Evolutionary conservation across 2,113 vertebrate species (phyloP), one percentile per base, ranked within the genome.

Genomic region (Orthonyx spaldingii): DNA sequence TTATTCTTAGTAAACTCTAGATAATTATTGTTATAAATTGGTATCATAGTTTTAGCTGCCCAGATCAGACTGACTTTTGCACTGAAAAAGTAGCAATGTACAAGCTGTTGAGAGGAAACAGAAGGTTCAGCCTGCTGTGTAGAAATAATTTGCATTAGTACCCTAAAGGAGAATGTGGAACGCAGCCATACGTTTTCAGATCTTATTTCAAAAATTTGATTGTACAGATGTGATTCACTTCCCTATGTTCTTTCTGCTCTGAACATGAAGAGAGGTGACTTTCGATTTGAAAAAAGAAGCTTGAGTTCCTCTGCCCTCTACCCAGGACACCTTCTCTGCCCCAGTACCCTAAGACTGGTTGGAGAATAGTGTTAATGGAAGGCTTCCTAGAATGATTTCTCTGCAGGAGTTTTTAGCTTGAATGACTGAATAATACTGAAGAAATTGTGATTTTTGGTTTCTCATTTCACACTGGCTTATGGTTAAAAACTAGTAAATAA

Each of bases 151-250:
- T 82, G 26, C 86, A 13, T 79, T 87, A 80, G 23, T 70, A 61
- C 37, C 55, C 59, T 91, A 24, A 95, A 94, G 42, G 47, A 90
- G 91, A 90, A 87, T 69, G 59, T 85, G 87, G 41, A 94, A 90
- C 2, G 2, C 59, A 89, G 70, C 21, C 80, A 47, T 82, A n/a
- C 5, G 0, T 90, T 93, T 96, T 90, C 46, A 83, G 75, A 42
- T 77, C 66, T 66, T 68, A 32, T 57, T 46, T 83, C 63, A 93
- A 90, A 87, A 90, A 78, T 72, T 80, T 83, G n/a, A 76, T 96
- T 87, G 61, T 78, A 49, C 22, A 53, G 44, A 72, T 88, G 42
- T 60, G 46, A 85, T 87, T 91, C 37, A 52, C 70, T 87, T 87
- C 42, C 46, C 74, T 92, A 20, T 66, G 74, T 77, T 50, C 9